phyloP scores from a whole-genome alignment of 2,113 vertebrate species.

The Spea bombifrons region DNA sequence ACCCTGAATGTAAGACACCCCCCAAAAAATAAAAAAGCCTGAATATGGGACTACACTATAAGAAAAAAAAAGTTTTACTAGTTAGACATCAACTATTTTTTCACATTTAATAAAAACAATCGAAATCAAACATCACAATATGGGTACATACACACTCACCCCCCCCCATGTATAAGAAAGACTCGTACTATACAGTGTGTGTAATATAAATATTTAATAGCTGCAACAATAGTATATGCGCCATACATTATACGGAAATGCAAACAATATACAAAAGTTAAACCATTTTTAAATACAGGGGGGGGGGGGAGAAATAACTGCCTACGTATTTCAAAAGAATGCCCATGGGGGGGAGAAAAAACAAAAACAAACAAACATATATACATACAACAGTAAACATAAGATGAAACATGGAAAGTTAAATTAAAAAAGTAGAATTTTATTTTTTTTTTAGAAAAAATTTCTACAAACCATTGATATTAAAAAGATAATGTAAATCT shows the following conservation, averaged over 20 bases:
- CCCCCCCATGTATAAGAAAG: not conserved
- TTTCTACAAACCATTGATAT: constrained; percentile 33
- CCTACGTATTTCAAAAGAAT: constrained; percentile 26
- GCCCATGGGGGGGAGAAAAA: constrained; percentile 26
- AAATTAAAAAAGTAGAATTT: constrained; percentile 40
- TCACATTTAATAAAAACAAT: too few relatives aligned
- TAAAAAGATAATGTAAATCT: constrained; percentile 22
- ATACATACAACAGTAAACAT: constrained; percentile 9
- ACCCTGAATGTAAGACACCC: too few relatives aligned
- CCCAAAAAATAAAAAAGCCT: too few relatives aligned
- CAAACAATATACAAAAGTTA: constrained; percentile 12
- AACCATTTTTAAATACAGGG: constrained; percentile 10
- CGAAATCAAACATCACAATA: too few relatives aligned
- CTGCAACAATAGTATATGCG: constrained; percentile 37
- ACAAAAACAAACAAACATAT: constrained; percentile 11
- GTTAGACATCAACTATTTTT: too few relatives aligned
- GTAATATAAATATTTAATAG: constrained; percentile 47
- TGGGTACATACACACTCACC: too few relatives aligned
- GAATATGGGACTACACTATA: too few relatives aligned
- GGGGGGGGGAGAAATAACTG: constrained; percentile 11
- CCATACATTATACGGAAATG: not conserved
- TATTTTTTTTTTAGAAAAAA: constrained; percentile 27
- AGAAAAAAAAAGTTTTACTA: too few relatives aligned
- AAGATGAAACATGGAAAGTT: constrained; percentile 31
- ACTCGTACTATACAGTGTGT: constrained; percentile 1